Percentiles rank a stretch among this genome's conserved stretches.
Conservation (phyloP, 2,888 invertebrate genomes). For the Polylopha cassiicola region DNA sequence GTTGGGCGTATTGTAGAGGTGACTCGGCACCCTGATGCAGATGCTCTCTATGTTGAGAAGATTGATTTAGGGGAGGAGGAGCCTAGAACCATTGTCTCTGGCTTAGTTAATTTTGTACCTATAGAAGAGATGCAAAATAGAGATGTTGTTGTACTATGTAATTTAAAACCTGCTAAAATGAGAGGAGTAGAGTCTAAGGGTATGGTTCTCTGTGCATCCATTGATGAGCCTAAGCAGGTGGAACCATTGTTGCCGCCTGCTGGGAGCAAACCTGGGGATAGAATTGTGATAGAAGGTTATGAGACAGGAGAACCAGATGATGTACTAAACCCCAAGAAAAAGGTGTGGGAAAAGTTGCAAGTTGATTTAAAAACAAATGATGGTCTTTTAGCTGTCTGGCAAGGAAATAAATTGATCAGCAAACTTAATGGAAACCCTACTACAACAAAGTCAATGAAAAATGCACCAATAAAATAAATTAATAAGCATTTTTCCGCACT, state of each 20-base stretch:
- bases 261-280: constrained; percentile 87
- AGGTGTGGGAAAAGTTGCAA: constrained; percentile 96
- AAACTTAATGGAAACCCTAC: constrained; percentile 86
- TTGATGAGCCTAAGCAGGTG: constrained; percentile 86
- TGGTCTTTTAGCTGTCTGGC: constrained; percentile 89
- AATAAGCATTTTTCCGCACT: constrained; percentile 4
- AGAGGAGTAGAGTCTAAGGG: constrained; percentile 93
- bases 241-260: constrained; percentile 90
- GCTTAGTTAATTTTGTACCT: constrained; percentile 93
- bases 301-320: constrained; percentile 87
- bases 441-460: constrained; percentile 84
- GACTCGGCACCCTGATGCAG: constrained; percentile 93
- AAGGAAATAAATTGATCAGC: constrained; percentile 83
- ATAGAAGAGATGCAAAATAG: constrained; percentile 93
- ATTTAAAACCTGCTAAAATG: constrained; percentile 98
- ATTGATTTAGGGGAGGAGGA: constrained; percentile 90
- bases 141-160: constrained; percentile 94
- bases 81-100: constrained; percentile 87
- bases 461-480: constrained; percentile 87
- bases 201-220: constrained; percentile 95
- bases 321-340: constrained; percentile 95
- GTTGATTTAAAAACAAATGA: constrained; percentile 84
- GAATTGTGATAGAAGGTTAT: constrained; percentile 89
- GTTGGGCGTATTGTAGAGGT: constrained; percentile 92
- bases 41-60: constrained; percentile 93